Evolutionary conservation across 2,888 invertebrate species (phyloP).

Genomic region (Drosophila buzzatii): DNA sequence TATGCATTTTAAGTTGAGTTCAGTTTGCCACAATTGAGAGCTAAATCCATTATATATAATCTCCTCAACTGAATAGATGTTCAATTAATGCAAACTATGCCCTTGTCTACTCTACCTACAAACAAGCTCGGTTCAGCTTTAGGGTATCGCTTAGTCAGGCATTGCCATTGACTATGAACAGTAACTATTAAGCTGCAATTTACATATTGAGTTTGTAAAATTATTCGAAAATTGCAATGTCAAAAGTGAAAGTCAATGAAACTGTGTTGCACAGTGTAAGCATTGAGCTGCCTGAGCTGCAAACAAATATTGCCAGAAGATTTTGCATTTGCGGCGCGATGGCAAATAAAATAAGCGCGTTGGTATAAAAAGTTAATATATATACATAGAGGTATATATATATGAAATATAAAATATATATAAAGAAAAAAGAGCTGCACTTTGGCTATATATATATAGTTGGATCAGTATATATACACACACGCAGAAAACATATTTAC

Average conservation of each 20-base stretch:
- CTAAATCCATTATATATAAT: no score
- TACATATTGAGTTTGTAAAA: no score
- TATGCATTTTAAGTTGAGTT: no score
- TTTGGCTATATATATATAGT: not conserved
- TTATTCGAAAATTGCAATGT: not conserved
- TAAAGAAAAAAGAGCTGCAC: conserved; percentile 34
- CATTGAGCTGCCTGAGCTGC: conserved; percentile 1
- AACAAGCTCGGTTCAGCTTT: no score
- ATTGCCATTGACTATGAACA: no score
- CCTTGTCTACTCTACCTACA: no score
- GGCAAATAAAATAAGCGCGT: conserved; percentile 36
- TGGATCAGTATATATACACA: conserved; percentile 3
- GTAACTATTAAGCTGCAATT: no score
- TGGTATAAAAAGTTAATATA: conserved; percentile 10
- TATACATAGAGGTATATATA: not conserved
- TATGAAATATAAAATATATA: not conserved
- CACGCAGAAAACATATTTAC: conserved; percentile 18
- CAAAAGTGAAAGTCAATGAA: not conserved
- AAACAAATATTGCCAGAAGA: conserved; percentile 15
- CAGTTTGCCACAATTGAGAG: no score
- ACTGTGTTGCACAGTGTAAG: conserved; percentile 13
- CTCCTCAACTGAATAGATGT: no score
- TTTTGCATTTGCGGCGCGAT: conserved; percentile 15
- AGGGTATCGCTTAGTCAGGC: no score
- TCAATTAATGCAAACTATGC: no score